Conservation (phyloP, 2,113 vertebrate species). For the Microtus pennsylvanicus region DNA sequence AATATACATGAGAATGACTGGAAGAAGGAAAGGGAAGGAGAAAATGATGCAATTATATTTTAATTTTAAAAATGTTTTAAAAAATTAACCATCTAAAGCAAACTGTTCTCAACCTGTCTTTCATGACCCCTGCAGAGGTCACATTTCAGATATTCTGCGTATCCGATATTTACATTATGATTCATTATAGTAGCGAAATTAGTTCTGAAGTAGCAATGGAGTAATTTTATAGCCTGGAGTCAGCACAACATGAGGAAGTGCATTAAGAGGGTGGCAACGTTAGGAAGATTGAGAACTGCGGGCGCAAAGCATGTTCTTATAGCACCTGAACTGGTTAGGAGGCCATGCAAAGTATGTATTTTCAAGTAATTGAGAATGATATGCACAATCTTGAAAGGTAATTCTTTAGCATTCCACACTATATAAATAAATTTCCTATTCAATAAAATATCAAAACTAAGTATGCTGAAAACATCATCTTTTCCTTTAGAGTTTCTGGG, state of each 20-base stretch:
- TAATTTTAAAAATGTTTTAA: background rate
- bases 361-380: background rate
- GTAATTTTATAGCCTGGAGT: background rate
- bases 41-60: background rate
- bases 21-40: background rate
- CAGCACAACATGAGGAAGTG: background rate
- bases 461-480: slow-evolving; percentile 1
- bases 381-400: background rate
- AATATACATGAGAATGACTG: background rate
- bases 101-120: background rate
- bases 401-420: slow-evolving; percentile 6
- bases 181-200: background rate
- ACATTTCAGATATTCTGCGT: background rate
- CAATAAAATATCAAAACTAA: slow-evolving; percentile 41
- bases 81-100: background rate
- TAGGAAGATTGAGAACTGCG: background rate
- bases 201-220: background rate
- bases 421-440: slow-evolving; percentile 3
- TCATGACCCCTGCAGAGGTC: background rate
- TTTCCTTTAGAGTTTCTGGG: slow-evolving; percentile 8
- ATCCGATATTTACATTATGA: background rate
- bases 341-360: background rate
- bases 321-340: background rate
- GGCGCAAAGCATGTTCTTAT: background rate
- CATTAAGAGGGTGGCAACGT: background rate